A percentile compares a stretch with the other conserved stretches of the same genome.
Evolutionary conservation across 2,888 invertebrate species (phyloP).

Genomic region (Cantharis nigra): DNA sequence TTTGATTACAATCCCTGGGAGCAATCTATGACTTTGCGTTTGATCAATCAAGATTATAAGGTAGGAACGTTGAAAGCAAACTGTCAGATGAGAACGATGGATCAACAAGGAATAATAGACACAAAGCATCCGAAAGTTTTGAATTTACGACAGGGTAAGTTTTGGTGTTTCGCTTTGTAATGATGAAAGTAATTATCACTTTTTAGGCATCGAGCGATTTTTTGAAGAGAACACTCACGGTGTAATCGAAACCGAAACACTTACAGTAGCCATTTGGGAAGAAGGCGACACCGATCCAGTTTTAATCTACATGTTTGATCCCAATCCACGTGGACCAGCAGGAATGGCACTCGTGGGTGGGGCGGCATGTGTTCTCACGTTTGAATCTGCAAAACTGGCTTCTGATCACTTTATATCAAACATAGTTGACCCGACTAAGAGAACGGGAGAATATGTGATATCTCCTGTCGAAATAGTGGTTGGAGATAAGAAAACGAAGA

Average conservation of each 20-base stretch:
- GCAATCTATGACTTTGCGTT: slow-evolving; percentile 57
- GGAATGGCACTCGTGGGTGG: slow-evolving; percentile 56
- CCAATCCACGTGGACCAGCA: slow-evolving; percentile 54
- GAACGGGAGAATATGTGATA: slow-evolving; percentile 54
- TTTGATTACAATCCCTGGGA: slow-evolving; percentile 63
- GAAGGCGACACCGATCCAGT: slow-evolving; percentile 53
- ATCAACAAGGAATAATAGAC: slow-evolving; percentile 58
- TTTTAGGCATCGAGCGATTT: slow-evolving; percentile 59
- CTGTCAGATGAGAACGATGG: slow-evolving; percentile 55
- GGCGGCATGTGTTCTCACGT: slow-evolving; percentile 60
- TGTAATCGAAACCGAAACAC: slow-evolving; percentile 56
- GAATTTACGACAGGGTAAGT: slow-evolving; percentile 55
- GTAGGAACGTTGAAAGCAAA: slow-evolving; percentile 56
- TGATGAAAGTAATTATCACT: neutral
- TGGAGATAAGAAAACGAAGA: slow-evolving; percentile 36
- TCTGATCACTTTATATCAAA: slow-evolving; percentile 60
- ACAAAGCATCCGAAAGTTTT: slow-evolving; percentile 53
- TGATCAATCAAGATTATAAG: slow-evolving; percentile 53
- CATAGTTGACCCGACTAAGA: slow-evolving; percentile 52
- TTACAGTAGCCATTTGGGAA: slow-evolving; percentile 62
- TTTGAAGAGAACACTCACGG: slow-evolving; percentile 62
- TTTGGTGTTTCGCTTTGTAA: neutral
- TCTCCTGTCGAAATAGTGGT: slow-evolving; percentile 51
- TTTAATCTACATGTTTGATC: slow-evolving; percentile 65
- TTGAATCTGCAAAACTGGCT: slow-evolving; percentile 59